phyloP scores from a whole-genome alignment of 1,140 invertebrate genomes.

The Hylaeus volcanicus region DNA sequence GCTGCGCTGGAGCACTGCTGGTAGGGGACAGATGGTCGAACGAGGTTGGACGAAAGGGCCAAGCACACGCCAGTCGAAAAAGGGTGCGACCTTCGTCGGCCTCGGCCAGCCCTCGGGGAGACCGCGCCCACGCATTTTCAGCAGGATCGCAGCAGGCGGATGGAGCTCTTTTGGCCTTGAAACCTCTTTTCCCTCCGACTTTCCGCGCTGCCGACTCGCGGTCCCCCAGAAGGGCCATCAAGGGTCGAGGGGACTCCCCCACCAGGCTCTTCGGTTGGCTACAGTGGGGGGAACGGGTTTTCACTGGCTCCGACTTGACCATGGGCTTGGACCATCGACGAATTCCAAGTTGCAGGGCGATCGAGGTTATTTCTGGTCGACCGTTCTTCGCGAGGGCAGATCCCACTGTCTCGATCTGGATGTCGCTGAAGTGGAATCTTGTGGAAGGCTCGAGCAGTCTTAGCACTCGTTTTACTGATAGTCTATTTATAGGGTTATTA shows the following conservation, averaged over 20 bases:
- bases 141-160: constrained; percentile 76
- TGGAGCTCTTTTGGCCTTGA: constrained; percentile 73
- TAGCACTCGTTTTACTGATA: too few relatives aligned
- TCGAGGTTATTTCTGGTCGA: neutral
- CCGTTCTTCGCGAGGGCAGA: neutral
- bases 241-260: constrained; percentile 27
- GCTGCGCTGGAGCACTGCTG: constrained; percentile 37
- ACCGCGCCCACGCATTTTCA: constrained; percentile 81
- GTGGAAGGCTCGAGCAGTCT: too few relatives aligned
- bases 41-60: constrained; percentile 65
- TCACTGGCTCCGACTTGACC: constrained; percentile 23
- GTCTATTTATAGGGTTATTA: too few relatives aligned
- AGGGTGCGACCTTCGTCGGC: constrained; percentile 77
- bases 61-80: constrained; percentile 65
- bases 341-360: neutral
- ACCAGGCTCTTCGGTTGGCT: neutral
- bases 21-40: constrained; percentile 43
- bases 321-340: neutral
- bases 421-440: too few relatives aligned
- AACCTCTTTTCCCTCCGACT: constrained; percentile 26
- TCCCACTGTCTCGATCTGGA: too few relatives aligned
- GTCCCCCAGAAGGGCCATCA: constrained; percentile 35
- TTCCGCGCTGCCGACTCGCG: constrained; percentile 12
- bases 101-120: constrained; percentile 79
- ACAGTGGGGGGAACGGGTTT: constrained; percentile 52